phyloP scores from a whole-genome alignment of 2,888 invertebrate species.

The Steromphala cineraria region DNA sequence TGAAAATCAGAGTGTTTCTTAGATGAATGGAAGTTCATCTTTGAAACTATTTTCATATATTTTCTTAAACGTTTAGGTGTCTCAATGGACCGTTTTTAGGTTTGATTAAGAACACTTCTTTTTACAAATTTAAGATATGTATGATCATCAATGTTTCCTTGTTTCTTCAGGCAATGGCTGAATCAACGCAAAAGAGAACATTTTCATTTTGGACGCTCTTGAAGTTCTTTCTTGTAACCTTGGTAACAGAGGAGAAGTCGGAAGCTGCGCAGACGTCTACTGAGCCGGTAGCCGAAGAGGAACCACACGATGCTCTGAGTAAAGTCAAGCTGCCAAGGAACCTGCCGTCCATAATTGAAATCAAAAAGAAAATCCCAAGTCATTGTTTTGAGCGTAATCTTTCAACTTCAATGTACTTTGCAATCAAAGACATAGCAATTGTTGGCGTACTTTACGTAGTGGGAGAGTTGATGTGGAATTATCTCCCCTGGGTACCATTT shows the following conservation, averaged over 20 bases:
- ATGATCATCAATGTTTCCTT: neutral
- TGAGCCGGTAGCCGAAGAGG: constrained; percentile 22
- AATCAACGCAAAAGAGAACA: neutral
- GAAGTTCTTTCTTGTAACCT: constrained; percentile 28
- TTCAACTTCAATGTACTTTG: constrained; percentile 62
- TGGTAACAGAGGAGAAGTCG: constrained; percentile 22
- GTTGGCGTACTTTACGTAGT: constrained; percentile 45
- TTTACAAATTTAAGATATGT: too few species aligned
- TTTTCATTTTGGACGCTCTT: constrained; percentile 23
- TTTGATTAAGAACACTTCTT: too few species aligned
- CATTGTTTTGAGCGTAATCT: constrained; percentile 64
- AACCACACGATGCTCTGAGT: constrained; percentile 25
- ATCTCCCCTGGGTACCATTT: constrained; percentile 14
- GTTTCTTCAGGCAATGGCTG: neutral
- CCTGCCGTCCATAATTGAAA: constrained; percentile 67
- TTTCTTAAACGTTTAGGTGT: too few species aligned
- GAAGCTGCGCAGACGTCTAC: constrained; percentile 5
- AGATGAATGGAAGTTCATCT: too few species aligned
- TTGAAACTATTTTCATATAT: too few species aligned
- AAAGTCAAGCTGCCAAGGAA: constrained; percentile 40
- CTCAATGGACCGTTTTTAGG: too few species aligned
- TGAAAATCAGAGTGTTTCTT: too few species aligned
- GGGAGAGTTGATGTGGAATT: constrained; percentile 35
- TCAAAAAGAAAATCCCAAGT: constrained; percentile 62
- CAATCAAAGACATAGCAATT: constrained; percentile 58